Evolutionary conservation across 1,140 invertebrate genomes (phyloP), one percentile per base, ranked within the genome.

Genomic region (Stegodyphus dumicola): DNA sequence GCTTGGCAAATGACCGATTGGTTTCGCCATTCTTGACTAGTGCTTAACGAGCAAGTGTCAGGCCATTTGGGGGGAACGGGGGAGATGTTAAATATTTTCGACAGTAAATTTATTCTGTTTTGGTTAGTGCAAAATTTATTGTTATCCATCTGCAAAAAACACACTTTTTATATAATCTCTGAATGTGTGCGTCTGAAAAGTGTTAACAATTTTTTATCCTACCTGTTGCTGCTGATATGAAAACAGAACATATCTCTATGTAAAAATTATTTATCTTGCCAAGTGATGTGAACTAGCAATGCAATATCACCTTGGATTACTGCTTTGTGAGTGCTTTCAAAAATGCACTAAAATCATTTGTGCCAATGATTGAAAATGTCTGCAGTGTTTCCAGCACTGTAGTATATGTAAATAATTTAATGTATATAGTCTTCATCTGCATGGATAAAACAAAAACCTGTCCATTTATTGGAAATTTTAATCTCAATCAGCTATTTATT

Each of bases 291-390:
- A n/a, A 67, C 9, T 7, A 7, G 9, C 11, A 67, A n/a, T 13
- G 65, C 65, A 67, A 15, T 67, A 67, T 67, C 17, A n/a, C 65
- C 65, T 17, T 67, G 17, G 65, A 67, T 7, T 67, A 67, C 7
- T 13, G 17, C 65, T 15, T 18, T 67, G 65, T 67, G 11, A 17
- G 17, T 67, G 65, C 65, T 67, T 67, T n/a, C n/a, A 67, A 18
- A 67, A 67, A 67, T 67, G 65, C 65, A 67, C 17, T n/a, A 17
- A 15, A 17, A 67, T 7, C 17, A 67, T 67, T 67, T 67, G 65
- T 67, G 65, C 65, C 65, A 67, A 67, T 67, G 65, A 67, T 67
- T 60, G 56, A n/a, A n/a, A n/a, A 67, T 15, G 17, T n/a, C 65
- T 67, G 65, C 65, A n/a, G 17, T 67, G n/a, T 67, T 17, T 67